Percentiles rank a stretch among this genome's conserved stretches.
Evolutionary conservation across 2,888 invertebrate species (phyloP).

Genomic region (Slavum lentiscoides): DNA sequence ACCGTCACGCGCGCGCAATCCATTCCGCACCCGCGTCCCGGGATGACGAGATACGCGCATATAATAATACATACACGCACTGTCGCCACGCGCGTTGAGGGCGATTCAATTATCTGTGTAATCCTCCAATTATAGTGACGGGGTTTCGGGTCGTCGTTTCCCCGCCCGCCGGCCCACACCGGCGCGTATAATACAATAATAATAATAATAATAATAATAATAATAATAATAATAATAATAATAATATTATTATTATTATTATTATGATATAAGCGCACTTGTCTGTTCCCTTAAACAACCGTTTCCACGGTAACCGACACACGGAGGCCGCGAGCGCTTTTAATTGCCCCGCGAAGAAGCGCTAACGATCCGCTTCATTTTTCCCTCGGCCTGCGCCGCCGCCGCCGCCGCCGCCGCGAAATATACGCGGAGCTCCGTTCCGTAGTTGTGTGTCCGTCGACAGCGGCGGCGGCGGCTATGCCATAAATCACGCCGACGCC

Average conservation of each 20-base stretch:
- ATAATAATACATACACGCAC: constrained; percentile 11
- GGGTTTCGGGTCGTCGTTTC: constrained; percentile 47
- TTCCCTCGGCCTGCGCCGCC: constrained; percentile 31
- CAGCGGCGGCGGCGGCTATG: constrained; percentile 21
- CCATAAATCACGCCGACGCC: constrained; percentile 51
- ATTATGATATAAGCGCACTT: constrained; percentile 22
- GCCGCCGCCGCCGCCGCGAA: neutral
- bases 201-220: neutral
- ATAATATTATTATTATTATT: no score
- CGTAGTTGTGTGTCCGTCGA: constrained; percentile 22
- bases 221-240: neutral
- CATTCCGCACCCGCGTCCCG: neutral
- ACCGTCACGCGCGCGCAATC: no score
- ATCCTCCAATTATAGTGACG: constrained; percentile 57
- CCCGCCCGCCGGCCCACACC: neutral
- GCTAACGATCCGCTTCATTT: constrained; percentile 53
- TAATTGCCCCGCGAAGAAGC: constrained; percentile 53
- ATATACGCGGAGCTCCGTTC: neutral
- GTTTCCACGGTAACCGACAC: constrained; percentile 50
- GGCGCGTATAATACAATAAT: neutral
- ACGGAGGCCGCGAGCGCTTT: constrained; percentile 32
- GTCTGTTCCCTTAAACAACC: constrained; percentile 44
- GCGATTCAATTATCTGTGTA: constrained; percentile 58
- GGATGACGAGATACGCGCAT: neutral
- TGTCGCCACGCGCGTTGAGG: constrained; percentile 53